Conservation (phyloP, 2,113 vertebrate species). For the Philantomba maxwellii region DNA sequence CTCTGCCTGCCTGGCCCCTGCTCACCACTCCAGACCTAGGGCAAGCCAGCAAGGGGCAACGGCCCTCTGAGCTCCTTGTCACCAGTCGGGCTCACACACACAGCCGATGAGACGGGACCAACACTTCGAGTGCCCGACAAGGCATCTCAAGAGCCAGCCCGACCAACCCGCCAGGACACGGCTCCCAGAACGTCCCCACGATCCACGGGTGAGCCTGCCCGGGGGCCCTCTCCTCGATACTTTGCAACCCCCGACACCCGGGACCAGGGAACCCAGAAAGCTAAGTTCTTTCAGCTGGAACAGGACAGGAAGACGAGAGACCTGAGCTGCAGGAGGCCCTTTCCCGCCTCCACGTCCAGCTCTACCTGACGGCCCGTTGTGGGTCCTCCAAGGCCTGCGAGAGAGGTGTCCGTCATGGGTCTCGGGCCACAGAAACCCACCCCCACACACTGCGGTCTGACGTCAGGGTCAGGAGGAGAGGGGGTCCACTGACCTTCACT, state of each 20-base stretch:
- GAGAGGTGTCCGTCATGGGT: rapidly evolving
- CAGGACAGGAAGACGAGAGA: neutral
- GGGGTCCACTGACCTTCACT: constrained; percentile 87
- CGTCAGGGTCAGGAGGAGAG: neutral
- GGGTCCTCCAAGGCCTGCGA: neutral
- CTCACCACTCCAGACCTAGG: neutral
- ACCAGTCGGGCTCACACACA: neutral
- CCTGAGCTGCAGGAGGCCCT: neutral
- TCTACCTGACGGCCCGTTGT: rapidly evolving
- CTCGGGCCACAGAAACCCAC: neutral
- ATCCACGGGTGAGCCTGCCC: rapidly evolving
- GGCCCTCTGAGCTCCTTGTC: neutral
- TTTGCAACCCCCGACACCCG: neutral
- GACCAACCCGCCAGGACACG: neutral
- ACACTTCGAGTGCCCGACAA: neutral
- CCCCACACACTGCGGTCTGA: rapidly evolving
- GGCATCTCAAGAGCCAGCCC: neutral
- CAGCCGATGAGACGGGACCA: neutral
- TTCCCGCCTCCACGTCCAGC: too few species aligned
- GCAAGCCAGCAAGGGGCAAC: neutral
- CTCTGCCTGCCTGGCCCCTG: neutral
- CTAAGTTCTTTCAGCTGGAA: neutral
- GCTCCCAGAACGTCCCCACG: neutral
- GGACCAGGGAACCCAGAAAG: neutral
- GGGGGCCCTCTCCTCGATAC: neutral